phyloP scores from a whole-genome alignment of 1,140 invertebrate genomes.

The Tyrophagus putrescentiae region DNA sequence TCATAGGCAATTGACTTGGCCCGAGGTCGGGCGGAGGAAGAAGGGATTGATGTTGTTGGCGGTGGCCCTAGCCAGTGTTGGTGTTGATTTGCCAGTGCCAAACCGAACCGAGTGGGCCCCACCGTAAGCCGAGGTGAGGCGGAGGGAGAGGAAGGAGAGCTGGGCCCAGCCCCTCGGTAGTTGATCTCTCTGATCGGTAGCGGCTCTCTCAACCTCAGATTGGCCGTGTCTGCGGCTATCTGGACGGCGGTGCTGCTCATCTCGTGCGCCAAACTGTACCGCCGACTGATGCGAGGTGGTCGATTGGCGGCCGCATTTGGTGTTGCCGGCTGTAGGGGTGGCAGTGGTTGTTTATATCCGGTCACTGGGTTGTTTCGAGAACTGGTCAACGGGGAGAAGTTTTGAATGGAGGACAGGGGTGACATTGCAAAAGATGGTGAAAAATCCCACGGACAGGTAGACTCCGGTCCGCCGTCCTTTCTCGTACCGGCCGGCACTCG shows the following conservation, averaged over 20 bases:
- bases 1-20: neutral
- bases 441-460: neutral
- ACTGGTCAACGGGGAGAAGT: neutral
- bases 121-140: neutral
- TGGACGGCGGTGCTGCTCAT: neutral
- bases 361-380: neutral
- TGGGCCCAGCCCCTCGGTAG: neutral
- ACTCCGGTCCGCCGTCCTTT: neutral
- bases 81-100: neutral
- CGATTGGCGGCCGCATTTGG: neutral
- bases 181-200: neutral
- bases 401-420: neutral
- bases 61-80: neutral
- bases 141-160: neutral
- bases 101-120: neutral
- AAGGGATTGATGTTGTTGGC: neutral
- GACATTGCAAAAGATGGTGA: neutral
- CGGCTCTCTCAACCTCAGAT: neutral
- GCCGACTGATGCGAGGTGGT: neutral
- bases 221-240: neutral
- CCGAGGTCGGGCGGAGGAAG: neutral
- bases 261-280: neutral
- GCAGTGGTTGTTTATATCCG: neutral
- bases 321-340: neutral
- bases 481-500: neutral